phyloP scores from a whole-genome alignment of 2,888 invertebrate genomes.

The Ectemnius continuus region DNA sequence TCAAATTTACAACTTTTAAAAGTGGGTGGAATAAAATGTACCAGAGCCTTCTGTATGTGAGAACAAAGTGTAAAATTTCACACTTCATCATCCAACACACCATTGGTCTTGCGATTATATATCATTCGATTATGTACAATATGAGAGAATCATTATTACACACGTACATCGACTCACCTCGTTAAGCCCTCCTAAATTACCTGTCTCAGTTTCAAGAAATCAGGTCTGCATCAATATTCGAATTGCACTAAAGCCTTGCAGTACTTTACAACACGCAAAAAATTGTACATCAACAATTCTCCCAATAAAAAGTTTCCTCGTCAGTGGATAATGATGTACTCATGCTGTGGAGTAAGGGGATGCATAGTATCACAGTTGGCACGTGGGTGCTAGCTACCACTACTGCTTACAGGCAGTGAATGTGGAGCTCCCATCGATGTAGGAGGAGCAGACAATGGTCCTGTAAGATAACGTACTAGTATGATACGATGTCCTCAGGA shows the following conservation, averaged over 20 bases:
- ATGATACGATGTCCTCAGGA: too few relatives aligned
- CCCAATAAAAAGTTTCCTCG: constrained; percentile 56
- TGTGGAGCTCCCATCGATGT: constrained; percentile 75
- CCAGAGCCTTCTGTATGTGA: too few relatives aligned
- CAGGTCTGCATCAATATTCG: constrained; percentile 65
- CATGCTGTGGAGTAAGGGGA: constrained; percentile 72
- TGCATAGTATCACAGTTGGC: constrained; percentile 77
- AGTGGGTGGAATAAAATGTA: too few relatives aligned
- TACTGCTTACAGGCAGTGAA: constrained; percentile 76
- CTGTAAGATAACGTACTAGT: constrained; percentile 49
- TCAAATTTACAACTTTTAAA: too few relatives aligned
- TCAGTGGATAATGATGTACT: constrained; percentile 75
- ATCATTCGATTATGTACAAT: constrained; percentile 45
- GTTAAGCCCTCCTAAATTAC: constrained; percentile 60
- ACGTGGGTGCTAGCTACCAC: constrained; percentile 77
- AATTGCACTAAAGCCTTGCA: constrained; percentile 74
- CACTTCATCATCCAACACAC: constrained; percentile 37
- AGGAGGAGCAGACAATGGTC: constrained; percentile 75
- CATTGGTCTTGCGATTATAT: constrained; percentile 27
- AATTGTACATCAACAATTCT: constrained; percentile 67
- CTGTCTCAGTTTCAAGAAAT: constrained; percentile 40
- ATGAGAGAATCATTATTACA: constrained; percentile 58
- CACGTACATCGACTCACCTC: constrained; percentile 66
- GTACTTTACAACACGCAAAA: constrained; percentile 67
- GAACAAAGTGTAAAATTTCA: constrained; percentile 5